A percentile compares a stretch with the other conserved stretches of the same genome.
Conservation (phyloP, 53 echinoderm and acorn worm species). For the Hippasteria phrygiana region DNA sequence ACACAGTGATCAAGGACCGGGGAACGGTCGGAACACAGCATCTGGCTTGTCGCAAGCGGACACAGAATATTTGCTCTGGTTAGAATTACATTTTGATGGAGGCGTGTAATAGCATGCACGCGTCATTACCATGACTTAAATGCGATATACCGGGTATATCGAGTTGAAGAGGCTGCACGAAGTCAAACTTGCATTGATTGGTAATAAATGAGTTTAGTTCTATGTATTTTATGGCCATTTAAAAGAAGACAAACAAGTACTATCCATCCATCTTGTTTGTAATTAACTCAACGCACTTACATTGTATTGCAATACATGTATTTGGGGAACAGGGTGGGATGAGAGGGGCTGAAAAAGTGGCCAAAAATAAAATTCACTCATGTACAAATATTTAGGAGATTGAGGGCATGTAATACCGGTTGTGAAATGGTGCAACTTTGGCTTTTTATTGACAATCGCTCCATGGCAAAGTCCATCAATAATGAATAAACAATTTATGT, state of each 20-base stretch:
- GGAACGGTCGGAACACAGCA: not conserved
- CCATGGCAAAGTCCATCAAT: no score
- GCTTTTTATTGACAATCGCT: no score
- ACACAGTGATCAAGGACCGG: slow-evolving; percentile 8
- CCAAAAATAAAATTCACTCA: no score
- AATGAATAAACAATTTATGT: no score
- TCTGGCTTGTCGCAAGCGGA: not conserved
- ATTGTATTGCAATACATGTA: no score
- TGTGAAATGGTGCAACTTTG: no score
- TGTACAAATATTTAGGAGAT: no score
- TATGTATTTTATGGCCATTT: not conserved
- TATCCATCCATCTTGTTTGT: not conserved
- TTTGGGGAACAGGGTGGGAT: no score
- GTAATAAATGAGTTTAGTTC: no score
- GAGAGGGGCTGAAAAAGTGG: no score
- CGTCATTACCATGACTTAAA: not conserved
- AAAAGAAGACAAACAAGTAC: not conserved
- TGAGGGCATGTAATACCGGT: no score
- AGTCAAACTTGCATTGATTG: not conserved
- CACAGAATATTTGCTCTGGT: slow-evolving; percentile 16
- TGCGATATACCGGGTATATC: not conserved
- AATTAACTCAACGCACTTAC: no score
- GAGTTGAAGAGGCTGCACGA: not conserved
- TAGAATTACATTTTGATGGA: slow-evolving; percentile 32
- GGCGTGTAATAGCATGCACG: slow-evolving; percentile 17